Percentiles rank a stretch among this genome's conserved stretches.
These are phyloP conservation scores for Rhopalosiphum nymphaeae DNA, from an alignment of 2,888 invertebrate species.

Conservation along the genomic window DNA sequence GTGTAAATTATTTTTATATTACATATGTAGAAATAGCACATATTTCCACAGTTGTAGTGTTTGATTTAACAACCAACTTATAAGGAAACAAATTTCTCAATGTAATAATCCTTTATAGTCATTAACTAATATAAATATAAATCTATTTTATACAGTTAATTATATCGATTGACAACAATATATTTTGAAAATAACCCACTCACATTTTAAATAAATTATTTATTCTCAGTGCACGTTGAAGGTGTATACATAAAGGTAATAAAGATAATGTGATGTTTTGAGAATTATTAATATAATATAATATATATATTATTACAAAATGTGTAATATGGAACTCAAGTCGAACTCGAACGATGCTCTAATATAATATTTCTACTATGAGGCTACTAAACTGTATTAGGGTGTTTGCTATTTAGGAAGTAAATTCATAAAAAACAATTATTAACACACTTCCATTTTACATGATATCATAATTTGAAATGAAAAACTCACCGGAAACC, in stretches of 20 bases:
- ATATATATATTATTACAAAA: not conserved
- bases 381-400: not conserved
- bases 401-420: not conserved
- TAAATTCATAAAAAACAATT: not conserved
- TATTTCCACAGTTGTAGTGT: not conserved
- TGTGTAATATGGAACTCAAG: not conserved
- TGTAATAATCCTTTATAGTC: not conserved
- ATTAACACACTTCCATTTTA: not conserved
- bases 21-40: not conserved
- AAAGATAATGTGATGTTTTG: not conserved
- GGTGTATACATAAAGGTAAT: not conserved
- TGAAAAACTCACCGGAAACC: conserved; percentile 58
- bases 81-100: not conserved
- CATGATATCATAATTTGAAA: not conserved
- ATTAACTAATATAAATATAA: not conserved
- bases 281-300: not conserved
- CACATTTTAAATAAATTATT: not conserved
- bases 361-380: not conserved
- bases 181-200: not conserved
- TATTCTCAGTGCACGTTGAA: not conserved
- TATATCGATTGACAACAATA: not conserved
- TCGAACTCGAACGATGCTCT: not conserved
- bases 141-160: not conserved
- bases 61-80: not conserved
- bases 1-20: not conserved